Conservation (phyloP, 2,888 invertebrate genomes). For the Chesias legatella region DNA sequence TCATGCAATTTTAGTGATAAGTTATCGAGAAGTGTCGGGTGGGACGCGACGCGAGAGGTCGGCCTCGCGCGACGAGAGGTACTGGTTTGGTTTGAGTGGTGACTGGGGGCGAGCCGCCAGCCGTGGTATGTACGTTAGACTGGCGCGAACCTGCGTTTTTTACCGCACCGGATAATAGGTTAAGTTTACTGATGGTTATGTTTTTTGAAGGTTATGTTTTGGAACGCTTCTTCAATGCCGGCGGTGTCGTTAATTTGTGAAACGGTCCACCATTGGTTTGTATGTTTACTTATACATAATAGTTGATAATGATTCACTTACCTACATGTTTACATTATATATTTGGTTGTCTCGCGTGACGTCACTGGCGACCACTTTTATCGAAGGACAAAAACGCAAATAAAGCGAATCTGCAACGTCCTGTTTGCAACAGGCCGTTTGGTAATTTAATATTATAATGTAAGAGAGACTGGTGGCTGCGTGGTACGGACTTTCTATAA, state of each 20-base stretch:
- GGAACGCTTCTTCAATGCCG: conserved; percentile 27
- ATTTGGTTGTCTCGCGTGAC: conserved; percentile 63
- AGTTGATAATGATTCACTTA: conserved; percentile 55
- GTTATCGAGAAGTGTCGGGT: conserved; percentile 58
- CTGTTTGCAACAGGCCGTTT: no score
- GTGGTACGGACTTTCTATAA: no score
- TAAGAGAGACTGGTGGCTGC: no score
- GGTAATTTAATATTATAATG: no score
- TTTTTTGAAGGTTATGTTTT: conserved; percentile 73
- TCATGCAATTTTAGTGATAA: conserved; percentile 74
- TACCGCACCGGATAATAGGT: conserved; percentile 55
- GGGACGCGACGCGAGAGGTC: conserved; percentile 47
- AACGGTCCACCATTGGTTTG: conserved; percentile 23
- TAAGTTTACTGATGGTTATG: conserved; percentile 69
- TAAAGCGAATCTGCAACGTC: conserved; percentile 32
- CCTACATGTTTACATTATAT: conserved; percentile 56
- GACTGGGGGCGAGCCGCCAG: conserved; percentile 14
- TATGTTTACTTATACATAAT: conserved; percentile 48
- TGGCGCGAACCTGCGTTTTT: conserved; percentile 57
- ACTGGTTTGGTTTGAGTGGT: conserved; percentile 42
- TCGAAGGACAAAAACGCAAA: conserved; percentile 50
- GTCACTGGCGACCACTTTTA: conserved; percentile 50
- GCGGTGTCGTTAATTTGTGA: conserved; percentile 1
- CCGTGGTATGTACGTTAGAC: conserved; percentile 3
- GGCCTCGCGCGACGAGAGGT: conserved; percentile 50